Percentiles rank a stretch among this genome's conserved stretches.
phyloP scores from a whole-genome alignment of 2,888 invertebrate species.

The Orthonychiurus folsomi region DNA sequence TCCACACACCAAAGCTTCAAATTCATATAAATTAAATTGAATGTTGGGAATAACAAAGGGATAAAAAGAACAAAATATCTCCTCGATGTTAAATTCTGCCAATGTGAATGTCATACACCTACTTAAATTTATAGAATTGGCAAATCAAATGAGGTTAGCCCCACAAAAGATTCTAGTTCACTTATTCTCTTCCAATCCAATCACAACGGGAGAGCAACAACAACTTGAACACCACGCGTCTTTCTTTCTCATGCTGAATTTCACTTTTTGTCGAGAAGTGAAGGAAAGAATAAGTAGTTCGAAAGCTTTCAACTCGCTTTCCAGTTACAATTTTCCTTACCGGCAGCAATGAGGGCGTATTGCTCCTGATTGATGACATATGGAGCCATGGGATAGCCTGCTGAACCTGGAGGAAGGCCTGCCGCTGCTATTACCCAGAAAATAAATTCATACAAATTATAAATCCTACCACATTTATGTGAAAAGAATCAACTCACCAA shows the following conservation, averaged over 20 bases:
- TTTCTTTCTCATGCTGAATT: not conserved
- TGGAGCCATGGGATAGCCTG: slow-evolving; percentile 55
- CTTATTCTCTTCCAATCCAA: not conserved
- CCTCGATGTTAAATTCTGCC: too few species aligned
- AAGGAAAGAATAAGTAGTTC: too few species aligned
- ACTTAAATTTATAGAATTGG: too few species aligned
- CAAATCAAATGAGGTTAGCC: too few species aligned
- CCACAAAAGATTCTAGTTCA: not conserved
- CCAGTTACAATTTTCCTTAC: too few species aligned
- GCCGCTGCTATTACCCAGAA: slow-evolving; percentile 30
- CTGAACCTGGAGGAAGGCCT: slow-evolving; percentile 41
- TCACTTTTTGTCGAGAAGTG: not conserved
- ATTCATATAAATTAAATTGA: too few species aligned
- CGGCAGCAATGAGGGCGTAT: slow-evolving; percentile 68
- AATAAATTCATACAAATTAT: not conserved
- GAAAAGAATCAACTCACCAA: slow-evolving; percentile 45
- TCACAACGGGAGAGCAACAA: slow-evolving; percentile 16
- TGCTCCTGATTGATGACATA: slow-evolving; percentile 83
- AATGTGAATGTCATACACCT: too few species aligned
- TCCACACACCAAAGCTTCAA: too few species aligned
- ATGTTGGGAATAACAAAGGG: too few species aligned
- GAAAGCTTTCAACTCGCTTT: too few species aligned
- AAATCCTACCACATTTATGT: too few species aligned
- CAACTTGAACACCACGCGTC: slow-evolving; percentile 38
- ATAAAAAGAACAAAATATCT: too few species aligned